Evolutionary conservation across 1,140 invertebrate genomes (phyloP).

Genomic region (Rhynchophorus ferrugineus): DNA sequence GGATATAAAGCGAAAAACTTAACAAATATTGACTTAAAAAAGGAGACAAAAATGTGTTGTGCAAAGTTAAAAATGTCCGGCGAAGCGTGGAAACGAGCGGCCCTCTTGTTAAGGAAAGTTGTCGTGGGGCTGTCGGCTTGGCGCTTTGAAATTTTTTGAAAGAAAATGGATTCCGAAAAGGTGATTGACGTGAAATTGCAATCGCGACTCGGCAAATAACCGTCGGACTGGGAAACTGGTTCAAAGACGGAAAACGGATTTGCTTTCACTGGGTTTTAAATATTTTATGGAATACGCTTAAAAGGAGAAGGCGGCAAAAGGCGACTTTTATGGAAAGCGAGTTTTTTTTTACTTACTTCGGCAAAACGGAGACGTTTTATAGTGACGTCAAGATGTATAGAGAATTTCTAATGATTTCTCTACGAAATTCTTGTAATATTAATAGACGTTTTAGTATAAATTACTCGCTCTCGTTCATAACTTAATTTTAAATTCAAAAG

Average conservation of each 20-base stretch:
- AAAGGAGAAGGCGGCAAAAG: not conserved
- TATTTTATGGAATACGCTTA: conserved; percentile 16
- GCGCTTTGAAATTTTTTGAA: conserved; percentile 20
- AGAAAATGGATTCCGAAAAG: conserved; percentile 22
- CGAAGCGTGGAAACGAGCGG: conserved; percentile 22
- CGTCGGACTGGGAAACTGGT: conserved; percentile 12
- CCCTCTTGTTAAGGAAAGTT: conserved; percentile 18
- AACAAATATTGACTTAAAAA: conserved; percentile 24
- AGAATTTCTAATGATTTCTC: too few species aligned
- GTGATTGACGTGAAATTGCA: conserved; percentile 25
- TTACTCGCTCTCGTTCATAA: too few species aligned
- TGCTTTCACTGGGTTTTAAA: conserved; percentile 16
- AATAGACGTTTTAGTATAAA: too few species aligned
- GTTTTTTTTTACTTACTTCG: not conserved
- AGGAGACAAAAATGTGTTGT: conserved; percentile 16
- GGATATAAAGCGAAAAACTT: conserved; percentile 19
- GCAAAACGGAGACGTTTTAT: not conserved
- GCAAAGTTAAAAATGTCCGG: conserved; percentile 21
- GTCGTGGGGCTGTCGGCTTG: not conserved
- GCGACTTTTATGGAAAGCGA: not conserved
- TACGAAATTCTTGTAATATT: too few species aligned
- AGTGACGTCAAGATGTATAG: not conserved
- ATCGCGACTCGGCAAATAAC: conserved; percentile 18
- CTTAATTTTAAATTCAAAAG: too few species aligned
- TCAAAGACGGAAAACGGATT: conserved; percentile 14